A percentile compares a stretch with the other conserved stretches of the same genome.
These are phyloP conservation scores for Bombyx huttoni DNA, from an alignment of 2,888 invertebrate genomes.

Conservation along the genomic window DNA sequence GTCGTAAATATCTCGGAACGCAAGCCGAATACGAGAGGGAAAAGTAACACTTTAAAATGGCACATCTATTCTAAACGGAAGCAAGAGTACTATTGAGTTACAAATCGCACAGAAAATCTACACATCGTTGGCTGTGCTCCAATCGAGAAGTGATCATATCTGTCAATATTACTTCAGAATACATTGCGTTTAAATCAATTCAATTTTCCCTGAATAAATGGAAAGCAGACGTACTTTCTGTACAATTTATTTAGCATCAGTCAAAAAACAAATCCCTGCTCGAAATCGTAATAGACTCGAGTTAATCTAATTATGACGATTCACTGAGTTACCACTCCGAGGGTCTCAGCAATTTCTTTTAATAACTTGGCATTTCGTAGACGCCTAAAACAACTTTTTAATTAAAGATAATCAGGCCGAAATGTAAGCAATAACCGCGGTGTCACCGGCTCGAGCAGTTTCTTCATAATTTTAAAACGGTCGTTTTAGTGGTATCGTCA, in stretches of 20 bases:
- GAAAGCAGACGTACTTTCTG: slow-evolving; percentile 15
- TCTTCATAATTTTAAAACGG: slow-evolving; percentile 51
- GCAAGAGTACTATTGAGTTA: slow-evolving; percentile 54
- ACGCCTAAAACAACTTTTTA: slow-evolving; percentile 61
- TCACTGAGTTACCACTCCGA: slow-evolving; percentile 51
- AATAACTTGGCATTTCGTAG: slow-evolving; percentile 52
- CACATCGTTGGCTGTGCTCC: slow-evolving; percentile 62
- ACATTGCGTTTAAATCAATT: slow-evolving; percentile 49
- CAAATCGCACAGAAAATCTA: slow-evolving; percentile 65
- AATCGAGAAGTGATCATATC: slow-evolving; percentile 69
- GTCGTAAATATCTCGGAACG: slow-evolving; percentile 53
- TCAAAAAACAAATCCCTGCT: slow-evolving; percentile 20
- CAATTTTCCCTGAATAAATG: slow-evolving; percentile 23
- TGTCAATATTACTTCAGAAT: slow-evolving; percentile 66
- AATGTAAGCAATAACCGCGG: slow-evolving; percentile 52
- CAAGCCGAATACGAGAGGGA: slow-evolving; percentile 45
- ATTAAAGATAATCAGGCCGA: slow-evolving; percentile 62
- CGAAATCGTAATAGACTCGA: slow-evolving; percentile 31
- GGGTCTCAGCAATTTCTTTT: slow-evolving; percentile 54
- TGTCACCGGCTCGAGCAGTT: slow-evolving; percentile 43
- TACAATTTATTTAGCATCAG: slow-evolving; percentile 10
- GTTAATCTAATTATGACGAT: slow-evolving; percentile 57
- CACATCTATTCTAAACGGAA: slow-evolving; percentile 66
- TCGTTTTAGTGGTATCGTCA: slow-evolving; percentile 10
- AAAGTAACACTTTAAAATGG: slow-evolving; percentile 55